These are phyloP conservation scores for Mormyrus proboscirostris DNA, from an alignment of 2,797 vertebrate genomes.

Conservation along the genomic window DNA sequence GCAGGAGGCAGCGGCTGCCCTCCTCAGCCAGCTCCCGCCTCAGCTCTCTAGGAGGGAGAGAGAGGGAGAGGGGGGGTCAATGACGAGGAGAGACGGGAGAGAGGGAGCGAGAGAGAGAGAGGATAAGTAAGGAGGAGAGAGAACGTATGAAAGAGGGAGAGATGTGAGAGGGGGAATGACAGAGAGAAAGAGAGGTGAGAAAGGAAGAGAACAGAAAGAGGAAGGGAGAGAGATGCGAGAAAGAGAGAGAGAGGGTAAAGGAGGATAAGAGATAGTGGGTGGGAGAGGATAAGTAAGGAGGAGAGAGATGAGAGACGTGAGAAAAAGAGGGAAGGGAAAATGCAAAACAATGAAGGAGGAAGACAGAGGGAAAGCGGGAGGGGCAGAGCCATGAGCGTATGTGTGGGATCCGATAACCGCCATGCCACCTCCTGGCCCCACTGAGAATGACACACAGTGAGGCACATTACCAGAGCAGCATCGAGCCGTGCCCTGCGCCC, in stretches of 20 bases:
- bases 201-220: neutral
- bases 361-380: slow-evolving; percentile 11
- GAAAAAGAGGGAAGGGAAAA: neutral
- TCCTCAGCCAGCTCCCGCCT: slow-evolving; percentile 92
- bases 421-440: neutral
- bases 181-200: slow-evolving; percentile 13
- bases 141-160: neutral
- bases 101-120: slow-evolving; percentile 16
- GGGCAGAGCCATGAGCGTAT: neutral
- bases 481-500: neutral
- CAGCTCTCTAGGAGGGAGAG: slow-evolving; percentile 72
- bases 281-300: neutral
- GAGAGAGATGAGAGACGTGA: neutral
- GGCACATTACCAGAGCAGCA: neutral
- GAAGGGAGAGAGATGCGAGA: neutral
- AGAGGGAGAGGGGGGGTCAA: neutral
- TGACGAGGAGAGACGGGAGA: neutral
- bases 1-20: slow-evolving; percentile 85
- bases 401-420: neutral
- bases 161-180: slow-evolving; percentile 9
- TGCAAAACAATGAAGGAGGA: slow-evolving; percentile 36
- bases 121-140: slow-evolving; percentile 22
- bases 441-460: neutral
- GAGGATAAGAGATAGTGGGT: neutral
- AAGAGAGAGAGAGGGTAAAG: neutral